phyloP scores from a whole-genome alignment of 2,888 invertebrate species.

The Tenthredo notha region DNA sequence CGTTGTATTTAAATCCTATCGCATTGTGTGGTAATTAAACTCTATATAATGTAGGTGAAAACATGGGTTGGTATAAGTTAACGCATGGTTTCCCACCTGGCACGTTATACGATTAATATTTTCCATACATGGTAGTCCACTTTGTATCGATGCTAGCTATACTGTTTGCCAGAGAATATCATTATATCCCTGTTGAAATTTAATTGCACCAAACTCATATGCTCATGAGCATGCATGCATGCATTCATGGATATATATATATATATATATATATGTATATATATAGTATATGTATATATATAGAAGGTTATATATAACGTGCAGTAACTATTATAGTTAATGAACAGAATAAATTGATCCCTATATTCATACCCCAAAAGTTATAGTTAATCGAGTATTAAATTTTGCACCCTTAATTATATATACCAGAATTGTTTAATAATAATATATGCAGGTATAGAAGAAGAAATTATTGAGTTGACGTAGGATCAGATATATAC shows the following conservation, averaged over 20 bases:
- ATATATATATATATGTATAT: neutral
- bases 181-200: slow-evolving; percentile 4
- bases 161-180: slow-evolving; percentile 19
- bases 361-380: neutral
- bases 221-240: neutral
- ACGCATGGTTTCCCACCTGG: slow-evolving; percentile 30
- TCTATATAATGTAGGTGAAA: neutral
- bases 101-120: slow-evolving; percentile 40
- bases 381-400: neutral
- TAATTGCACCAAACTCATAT: slow-evolving; percentile 17
- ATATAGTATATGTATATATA: no score
- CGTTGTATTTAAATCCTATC: slow-evolving; percentile 22
- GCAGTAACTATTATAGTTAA: neutral
- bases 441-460: no score
- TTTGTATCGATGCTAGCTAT: neutral
- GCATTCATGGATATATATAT: neutral
- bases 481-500: no score
- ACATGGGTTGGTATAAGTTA: slow-evolving; percentile 28
- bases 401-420: neutral
- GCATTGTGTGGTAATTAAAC: slow-evolving; percentile 18
- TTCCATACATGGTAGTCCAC: neutral
- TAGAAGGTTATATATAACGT: neutral
- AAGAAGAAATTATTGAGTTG: no score
- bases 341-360: neutral
- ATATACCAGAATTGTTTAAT: no score